phyloP scores from a whole-genome alignment of 2,113 vertebrate species.

The Acanthisitta chloris region DNA sequence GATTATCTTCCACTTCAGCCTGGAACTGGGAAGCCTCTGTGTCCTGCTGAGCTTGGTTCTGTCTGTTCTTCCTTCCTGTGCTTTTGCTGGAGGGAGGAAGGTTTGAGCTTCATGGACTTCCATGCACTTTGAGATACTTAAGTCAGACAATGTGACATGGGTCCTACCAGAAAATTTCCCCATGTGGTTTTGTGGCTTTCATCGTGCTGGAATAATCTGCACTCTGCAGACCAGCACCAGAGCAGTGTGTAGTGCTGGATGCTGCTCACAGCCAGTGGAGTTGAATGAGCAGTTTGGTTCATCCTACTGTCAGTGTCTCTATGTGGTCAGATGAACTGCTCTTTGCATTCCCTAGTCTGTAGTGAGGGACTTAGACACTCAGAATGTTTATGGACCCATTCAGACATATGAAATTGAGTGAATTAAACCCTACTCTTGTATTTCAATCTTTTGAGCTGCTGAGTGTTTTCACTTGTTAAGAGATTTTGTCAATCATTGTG shows the following conservation, averaged over 20 bases:
- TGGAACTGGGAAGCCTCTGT: neutral
- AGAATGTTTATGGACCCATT: neutral
- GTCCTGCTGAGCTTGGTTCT: neutral
- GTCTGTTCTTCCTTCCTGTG: neutral
- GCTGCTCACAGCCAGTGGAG: neutral
- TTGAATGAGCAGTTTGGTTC: neutral
- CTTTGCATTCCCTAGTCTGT: rapidly evolving
- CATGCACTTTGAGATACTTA: rapidly evolving
- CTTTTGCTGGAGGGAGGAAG: neutral
- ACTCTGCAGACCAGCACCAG: neutral
- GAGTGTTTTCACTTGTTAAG: neutral
- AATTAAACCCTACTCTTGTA: neutral
- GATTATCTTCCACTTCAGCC: neutral
- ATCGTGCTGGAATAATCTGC: neutral
- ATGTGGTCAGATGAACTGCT: neutral
- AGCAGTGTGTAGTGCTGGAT: rapidly evolving
- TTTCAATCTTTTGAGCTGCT: neutral
- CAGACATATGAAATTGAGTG: neutral
- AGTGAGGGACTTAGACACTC: no score
- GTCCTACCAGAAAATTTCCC: neutral
- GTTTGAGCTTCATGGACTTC: neutral
- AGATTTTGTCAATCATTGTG: neutral
- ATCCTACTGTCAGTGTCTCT: neutral
- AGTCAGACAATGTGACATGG: rapidly evolving
- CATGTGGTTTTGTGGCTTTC: rapidly evolving